phyloP scores from a whole-genome alignment of 2,888 invertebrate genomes.

The Syrista parreyssii region DNA sequence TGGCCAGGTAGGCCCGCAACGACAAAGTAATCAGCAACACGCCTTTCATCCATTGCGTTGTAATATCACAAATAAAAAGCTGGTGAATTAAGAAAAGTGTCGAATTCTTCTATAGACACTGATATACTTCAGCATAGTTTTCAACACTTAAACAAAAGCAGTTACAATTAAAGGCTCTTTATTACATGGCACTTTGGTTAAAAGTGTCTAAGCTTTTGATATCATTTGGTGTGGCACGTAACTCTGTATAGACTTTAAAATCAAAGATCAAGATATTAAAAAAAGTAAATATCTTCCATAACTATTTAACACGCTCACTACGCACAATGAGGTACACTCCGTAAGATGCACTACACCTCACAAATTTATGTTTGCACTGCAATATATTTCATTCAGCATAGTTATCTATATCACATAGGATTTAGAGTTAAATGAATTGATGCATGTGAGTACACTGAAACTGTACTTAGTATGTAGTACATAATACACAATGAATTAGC shows the following conservation, averaged over 20 bases:
- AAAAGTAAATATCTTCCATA: not conserved
- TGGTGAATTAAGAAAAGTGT: not conserved
- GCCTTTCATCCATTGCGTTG: conserved; percentile 80
- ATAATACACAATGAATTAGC: not conserved
- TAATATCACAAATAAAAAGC: conserved; percentile 1
- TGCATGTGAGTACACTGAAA: not conserved
- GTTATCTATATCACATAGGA: not conserved
- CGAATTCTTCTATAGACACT: not conserved
- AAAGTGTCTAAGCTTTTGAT: not conserved
- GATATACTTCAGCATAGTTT: not conserved
- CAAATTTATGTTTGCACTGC: not conserved
- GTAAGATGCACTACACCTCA: not conserved
- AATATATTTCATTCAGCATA: not conserved
- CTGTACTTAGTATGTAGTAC: not conserved
- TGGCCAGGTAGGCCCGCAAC: conserved; percentile 88
- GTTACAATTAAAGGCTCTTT: not conserved
- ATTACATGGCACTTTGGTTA: not conserved
- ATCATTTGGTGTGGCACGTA: not conserved
- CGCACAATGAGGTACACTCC: not conserved
- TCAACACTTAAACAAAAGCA: not conserved
- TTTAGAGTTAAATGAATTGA: not conserved
- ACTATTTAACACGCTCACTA: not conserved
- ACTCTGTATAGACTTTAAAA: not conserved
- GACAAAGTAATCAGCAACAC: conserved; percentile 98
- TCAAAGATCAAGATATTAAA: not conserved